Evolutionary conservation across 1,140 invertebrate species (phyloP), one percentile per base, ranked within the genome.

Genomic region (Polypedilum vanderplanki): DNA sequence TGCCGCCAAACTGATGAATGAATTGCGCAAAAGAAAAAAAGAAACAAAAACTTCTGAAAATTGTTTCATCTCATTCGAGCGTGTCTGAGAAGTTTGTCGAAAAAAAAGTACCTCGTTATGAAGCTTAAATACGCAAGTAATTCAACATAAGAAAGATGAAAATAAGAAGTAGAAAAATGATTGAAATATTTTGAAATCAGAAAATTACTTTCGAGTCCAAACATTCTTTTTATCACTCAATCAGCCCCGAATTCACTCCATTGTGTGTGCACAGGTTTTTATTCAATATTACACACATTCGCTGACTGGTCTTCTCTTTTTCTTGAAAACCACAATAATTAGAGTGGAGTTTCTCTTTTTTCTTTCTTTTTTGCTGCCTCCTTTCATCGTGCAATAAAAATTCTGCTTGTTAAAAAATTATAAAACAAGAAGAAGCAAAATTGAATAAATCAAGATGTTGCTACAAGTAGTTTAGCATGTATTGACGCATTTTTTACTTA

Each of bases 131-230:
- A 12, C 41, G 15, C 41, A 46, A 57, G 4, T 4, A 57, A 57
- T 15, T 57, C 46, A n/a, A n/a, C n/a, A 1, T 15, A n/a, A 57
- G 46, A 4, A 57, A 57, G 41, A 1, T 8, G 1, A 7, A 46
- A 46, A 46, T 1, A 46, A 46, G 15, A 46, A 46, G 15, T 46
- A 8, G 15, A 46, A 22, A 70, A 70, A 70, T 70, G 65, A 70
- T 20, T 70, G 65, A 70, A 70, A 70, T 70, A 70, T 70, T 70
- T 70, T 70, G 65, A 70, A 70, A 70, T 70, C 65, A 20, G 20
- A 70, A 70, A 70, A 18, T 18, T 18, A 22, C 65, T 70, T 22
- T 4, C 65, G 18, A 70, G 65, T 70, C 65, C 65, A 70, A 70
- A 70, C 65, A 70, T 70, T 70, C 18, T 18, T 20, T 70, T 70